Evolutionary conservation across 1,140 invertebrate species (phyloP).

Genomic region (Medauroidea extradentata): DNA sequence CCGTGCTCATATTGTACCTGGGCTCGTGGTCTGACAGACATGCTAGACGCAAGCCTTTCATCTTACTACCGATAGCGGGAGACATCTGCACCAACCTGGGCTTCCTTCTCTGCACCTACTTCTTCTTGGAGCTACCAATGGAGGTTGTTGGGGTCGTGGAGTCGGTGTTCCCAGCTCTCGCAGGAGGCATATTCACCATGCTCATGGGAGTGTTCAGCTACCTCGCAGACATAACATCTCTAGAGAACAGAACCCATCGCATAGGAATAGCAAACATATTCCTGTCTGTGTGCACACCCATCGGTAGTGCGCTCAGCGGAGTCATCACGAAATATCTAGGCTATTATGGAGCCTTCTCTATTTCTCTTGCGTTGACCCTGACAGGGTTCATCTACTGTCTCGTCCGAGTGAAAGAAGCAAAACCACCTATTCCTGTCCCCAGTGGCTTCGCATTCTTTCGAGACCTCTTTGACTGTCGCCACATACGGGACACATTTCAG

Average conservation of each 20-base stretch:
- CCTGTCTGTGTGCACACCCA: slow-evolving; percentile 71
- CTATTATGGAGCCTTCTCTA: slow-evolving; percentile 72
- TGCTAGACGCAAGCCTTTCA: slow-evolving; percentile 74
- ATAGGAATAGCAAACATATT: slow-evolving; percentile 81
- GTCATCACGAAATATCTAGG: slow-evolving; percentile 65
- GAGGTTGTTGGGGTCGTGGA: slow-evolving; percentile 66
- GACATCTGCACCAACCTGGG: slow-evolving; percentile 72
- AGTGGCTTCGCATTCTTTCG: slow-evolving; percentile 28
- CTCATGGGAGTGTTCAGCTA: slow-evolving; percentile 88
- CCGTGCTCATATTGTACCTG: slow-evolving; percentile 69
- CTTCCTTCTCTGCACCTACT: slow-evolving; percentile 73
- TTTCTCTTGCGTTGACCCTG: slow-evolving; percentile 65
- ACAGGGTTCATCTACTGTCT: slow-evolving; percentile 67
- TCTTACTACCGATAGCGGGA: slow-evolving; percentile 75
- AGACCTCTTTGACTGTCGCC: slow-evolving; percentile 67
- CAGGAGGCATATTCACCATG: slow-evolving; percentile 82
- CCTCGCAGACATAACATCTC: slow-evolving; percentile 76
- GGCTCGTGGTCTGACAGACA: slow-evolving; percentile 72
- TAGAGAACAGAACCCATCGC: slow-evolving; percentile 71
- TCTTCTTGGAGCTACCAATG: slow-evolving; percentile 65
- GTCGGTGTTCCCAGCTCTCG: slow-evolving; percentile 70
- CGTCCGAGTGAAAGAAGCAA: slow-evolving; percentile 26
- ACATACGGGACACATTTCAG: slow-evolving; percentile 66
- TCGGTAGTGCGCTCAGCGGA: slow-evolving; percentile 71
- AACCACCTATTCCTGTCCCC: neutral